phyloP scores from a whole-genome alignment of 2,797 vertebrate genomes.

The Notolabrus celidotus region DNA sequence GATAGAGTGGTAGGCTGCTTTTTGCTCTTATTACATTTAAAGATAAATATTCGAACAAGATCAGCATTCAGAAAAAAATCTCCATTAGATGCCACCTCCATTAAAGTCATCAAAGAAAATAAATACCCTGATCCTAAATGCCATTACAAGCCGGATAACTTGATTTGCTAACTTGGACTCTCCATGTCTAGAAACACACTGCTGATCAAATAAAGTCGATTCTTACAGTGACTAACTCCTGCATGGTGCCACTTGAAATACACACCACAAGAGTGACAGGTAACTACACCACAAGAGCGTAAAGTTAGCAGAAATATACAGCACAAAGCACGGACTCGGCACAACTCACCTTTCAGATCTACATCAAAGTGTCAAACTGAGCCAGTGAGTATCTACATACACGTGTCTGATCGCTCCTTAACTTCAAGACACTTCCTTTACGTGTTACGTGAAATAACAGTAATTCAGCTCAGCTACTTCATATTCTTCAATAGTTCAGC shows the following conservation, averaged over 20 bases:
- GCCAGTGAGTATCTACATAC: conserved; percentile 47
- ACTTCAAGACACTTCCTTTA: neutral
- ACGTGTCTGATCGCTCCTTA: conserved; percentile 2
- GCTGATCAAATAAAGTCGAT: conserved; percentile 18
- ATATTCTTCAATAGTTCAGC: neutral
- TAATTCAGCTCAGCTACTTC: neutral
- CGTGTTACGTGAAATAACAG: conserved; percentile 3
- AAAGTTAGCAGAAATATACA: conserved; percentile 78
- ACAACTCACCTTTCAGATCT: conserved; percentile 47
- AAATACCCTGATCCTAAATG: conserved; percentile 30
- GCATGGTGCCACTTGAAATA: conserved; percentile 51
- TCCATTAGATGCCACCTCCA: conserved; percentile 14
- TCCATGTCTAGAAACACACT: conserved; percentile 31
- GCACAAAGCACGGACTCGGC: conserved; percentile 65
- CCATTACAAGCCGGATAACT: conserved; percentile 14
- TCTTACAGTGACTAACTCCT: conserved; percentile 47
- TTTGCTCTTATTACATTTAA: conserved; percentile 5
- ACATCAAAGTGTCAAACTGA: conserved; percentile 51
- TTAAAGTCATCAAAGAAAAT: conserved; percentile 20
- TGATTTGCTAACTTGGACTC: conserved; percentile 18
- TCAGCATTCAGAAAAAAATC: conserved; percentile 12
- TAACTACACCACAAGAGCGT: conserved; percentile 63
- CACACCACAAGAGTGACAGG: conserved; percentile 64
- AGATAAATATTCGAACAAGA: conserved; percentile 13
- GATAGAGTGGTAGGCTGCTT: conserved; percentile 12